Base-by-base conservation (phyloP, 2,888 invertebrate species). In the Leptopilina syphax region DNA sequence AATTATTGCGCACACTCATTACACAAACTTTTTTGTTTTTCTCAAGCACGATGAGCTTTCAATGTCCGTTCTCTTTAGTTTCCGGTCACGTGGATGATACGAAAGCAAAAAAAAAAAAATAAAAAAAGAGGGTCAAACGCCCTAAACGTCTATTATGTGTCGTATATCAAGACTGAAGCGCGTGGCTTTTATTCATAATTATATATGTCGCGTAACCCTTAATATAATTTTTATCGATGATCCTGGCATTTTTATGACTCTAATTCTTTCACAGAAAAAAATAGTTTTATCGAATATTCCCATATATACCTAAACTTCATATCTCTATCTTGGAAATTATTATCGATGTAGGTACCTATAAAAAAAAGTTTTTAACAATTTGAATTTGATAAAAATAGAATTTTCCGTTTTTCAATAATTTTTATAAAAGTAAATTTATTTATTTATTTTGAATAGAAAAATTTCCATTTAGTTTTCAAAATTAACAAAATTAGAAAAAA, bases 141-240 rank as follows among this genome's bases (percentile, higher is more conserved):
- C 67, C 63, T 57, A 78, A 83, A 78, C 80, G 80, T 77, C 80
- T 65, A 81, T 82, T 84, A 79, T n/a, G 77, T 34, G 50, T 10
- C 65, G 78, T 77, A 82, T 76, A 79, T 83, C 79, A 79, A 84
- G 73, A 77, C 76, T 57, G 80, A 80, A 80, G 81, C 84, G 81
- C 83, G 81, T 84, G 84, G 81, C 84, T 79, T 76, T 79, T 79
- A 84, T 81, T 82, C 77, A 80, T 82, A 82, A 82, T 83, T 83
- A 68, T 78, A 68, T 78, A 80, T 80, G 57, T 81, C 78, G 68
- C 77, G 57, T 73, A 73, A 73, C 73, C 73, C 73, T 57, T 70
- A 24, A 50, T 50, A 50, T 50, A 50, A 60, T 60, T 27, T 44
- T 70, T 70, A 73, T 73, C 57, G 57, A 34, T 57, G n/a, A 73